Percentiles rank a stretch among this genome's conserved stretches.
phyloP scores from a whole-genome alignment of 2,797 vertebrate species.

The Borostomias antarcticus region DNA sequence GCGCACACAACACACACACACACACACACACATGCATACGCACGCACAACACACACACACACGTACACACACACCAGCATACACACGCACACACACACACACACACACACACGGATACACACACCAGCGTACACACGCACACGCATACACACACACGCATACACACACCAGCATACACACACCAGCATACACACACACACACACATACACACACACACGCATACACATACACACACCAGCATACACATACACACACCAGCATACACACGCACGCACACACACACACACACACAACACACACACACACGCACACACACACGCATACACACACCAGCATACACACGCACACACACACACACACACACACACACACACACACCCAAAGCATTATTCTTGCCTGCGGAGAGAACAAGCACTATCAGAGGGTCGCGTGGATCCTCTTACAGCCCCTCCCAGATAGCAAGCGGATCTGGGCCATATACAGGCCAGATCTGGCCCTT shows the following conservation, averaged over 20 bases:
- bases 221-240: not conserved
- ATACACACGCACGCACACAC: not conserved
- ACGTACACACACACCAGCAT: not conserved
- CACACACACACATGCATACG: not conserved
- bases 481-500: too few relatives aligned
- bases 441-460: slow-evolving; percentile 3
- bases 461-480: too few relatives aligned
- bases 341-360: not conserved
- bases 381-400: not conserved
- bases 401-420: not conserved
- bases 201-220: not conserved
- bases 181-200: not conserved
- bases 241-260: not conserved
- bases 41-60: not conserved
- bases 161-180: too few relatives aligned
- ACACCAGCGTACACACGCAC: too few relatives aligned
- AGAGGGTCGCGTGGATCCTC: slow-evolving; percentile 27
- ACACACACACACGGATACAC: not conserved
- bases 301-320: not conserved
- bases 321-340: not conserved
- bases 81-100: not conserved
- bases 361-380: not conserved
- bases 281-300: not conserved
- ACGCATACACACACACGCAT: not conserved
- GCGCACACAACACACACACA: too few relatives aligned